These are phyloP conservation scores for Mechanitis mazaeus DNA, from an alignment of 2,888 invertebrate species.

Conservation along the genomic window DNA sequence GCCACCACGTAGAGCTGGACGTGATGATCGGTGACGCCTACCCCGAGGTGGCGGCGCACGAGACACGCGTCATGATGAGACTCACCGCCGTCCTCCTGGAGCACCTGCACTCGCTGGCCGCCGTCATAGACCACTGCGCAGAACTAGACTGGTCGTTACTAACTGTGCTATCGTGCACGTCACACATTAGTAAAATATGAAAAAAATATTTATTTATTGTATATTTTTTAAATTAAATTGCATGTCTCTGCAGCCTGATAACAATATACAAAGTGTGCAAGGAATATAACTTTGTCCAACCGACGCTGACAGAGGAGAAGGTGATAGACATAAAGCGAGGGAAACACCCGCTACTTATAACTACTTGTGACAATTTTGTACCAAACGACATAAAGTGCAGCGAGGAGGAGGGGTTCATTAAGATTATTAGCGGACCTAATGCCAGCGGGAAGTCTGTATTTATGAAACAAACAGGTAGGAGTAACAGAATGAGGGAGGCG, in stretches of 20 bases:
- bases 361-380: constrained; percentile 80
- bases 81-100: constrained; percentile 79
- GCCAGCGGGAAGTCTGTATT: constrained; percentile 95
- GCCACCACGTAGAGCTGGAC: constrained; percentile 79
- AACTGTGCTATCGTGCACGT: no score
- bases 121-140: constrained; percentile 77
- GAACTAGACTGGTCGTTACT: constrained; percentile 82
- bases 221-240: background rate
- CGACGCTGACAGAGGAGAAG: constrained; percentile 75
- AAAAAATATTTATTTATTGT: no score
- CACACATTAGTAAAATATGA: no score
- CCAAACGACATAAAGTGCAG: constrained; percentile 83
- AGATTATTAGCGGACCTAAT: constrained; percentile 92
- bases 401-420: constrained; percentile 75
- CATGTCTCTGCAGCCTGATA: constrained; percentile 73
- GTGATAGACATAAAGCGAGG: constrained; percentile 80
- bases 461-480: constrained; percentile 83
- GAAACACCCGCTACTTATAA: constrained; percentile 86
- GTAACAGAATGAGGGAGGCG: background rate
- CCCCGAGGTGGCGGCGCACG: constrained; percentile 86
- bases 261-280: constrained; percentile 80
- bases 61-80: constrained; percentile 84
- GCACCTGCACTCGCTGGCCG: constrained; percentile 73
- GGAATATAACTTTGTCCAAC: constrained; percentile 81
- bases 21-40: constrained; percentile 85